phyloP scores from a whole-genome alignment of 2,797 vertebrate genomes.

The Centroberyx gerrardi region DNA sequence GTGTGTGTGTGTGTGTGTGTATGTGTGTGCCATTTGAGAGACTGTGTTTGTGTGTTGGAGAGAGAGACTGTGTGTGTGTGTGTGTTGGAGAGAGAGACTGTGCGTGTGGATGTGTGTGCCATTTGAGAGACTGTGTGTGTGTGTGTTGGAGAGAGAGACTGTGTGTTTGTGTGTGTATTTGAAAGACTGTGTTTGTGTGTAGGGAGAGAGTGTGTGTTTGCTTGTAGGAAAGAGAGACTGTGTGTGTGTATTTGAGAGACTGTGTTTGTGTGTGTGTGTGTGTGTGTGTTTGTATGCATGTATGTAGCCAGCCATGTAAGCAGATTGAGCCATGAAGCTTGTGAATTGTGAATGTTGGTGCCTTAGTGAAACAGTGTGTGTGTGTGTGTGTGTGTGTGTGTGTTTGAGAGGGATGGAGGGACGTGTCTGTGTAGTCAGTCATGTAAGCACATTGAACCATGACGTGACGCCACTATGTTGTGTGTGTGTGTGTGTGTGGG shows the following conservation, averaged over 20 bases:
- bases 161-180: conserved; percentile 8
- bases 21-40: conserved; percentile 14
- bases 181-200: conserved; percentile 28
- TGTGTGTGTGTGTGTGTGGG: conserved; percentile 35
- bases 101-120: not conserved
- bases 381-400: not conserved
- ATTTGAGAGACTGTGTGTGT: conserved; percentile 39
- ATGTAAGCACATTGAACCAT: conserved; percentile 52
- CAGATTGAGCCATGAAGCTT: conserved; percentile 42
- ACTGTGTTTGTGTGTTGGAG: conserved; percentile 28
- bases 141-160: conserved; percentile 12
- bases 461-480: conserved; percentile 49
- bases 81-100: not conserved
- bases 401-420: too few species aligned
- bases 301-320: conserved; percentile 45
- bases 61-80: conserved; percentile 13
- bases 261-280: conserved; percentile 32
- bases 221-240: conserved; percentile 13
- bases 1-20: conserved; percentile 16
- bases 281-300: conserved; percentile 15
- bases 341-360: not conserved
- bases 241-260: conserved; percentile 1
- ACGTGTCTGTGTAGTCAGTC: conserved; percentile 16
- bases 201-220: conserved; percentile 27
- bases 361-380: not conserved